Evolutionary conservation across 2,113 vertebrate genomes (phyloP), one percentile per base, ranked within the genome.

Genomic region (Centropristis striata): DNA sequence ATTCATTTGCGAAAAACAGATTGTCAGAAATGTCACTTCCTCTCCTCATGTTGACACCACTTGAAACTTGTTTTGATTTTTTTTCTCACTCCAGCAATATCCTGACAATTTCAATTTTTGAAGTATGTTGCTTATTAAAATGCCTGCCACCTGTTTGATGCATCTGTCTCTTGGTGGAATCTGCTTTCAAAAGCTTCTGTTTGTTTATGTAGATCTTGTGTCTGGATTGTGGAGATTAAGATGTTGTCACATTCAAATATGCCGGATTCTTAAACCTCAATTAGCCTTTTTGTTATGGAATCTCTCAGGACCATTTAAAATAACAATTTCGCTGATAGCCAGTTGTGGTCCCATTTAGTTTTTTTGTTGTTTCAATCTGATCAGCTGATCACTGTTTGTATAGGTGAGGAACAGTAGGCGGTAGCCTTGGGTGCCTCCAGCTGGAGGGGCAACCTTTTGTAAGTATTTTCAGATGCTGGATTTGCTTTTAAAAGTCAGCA

Each of bases 21-120:
- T 66, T 23, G 6, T 78, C 53, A 59, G 13, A 81, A 67, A 78
- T 79, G 75, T 78, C 46, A 50, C 44, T 75, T 81, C 61, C 21
- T 73, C 54, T 50, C 53, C 9, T 61, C 2, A 2, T 46, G 13
- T 42, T 42, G 65, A 84, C 74, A 25, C 28, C 68, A 25, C 53
- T 72, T 71, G 20, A 63, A 63, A 14, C 60, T 57, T 50, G 47
- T 55, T 78, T 55, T 11, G 16, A 39, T 49, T 71, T 27, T n/a
- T 47, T 21, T 57, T 16, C 39, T 60, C 16, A 41, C 18, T 54
- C 32, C 42, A 12, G 16, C 11, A 18, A 18, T 15, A 63, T 75
- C n/a, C 59, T 58, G 41, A 37, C 42, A 58, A 25, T 46, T 2
- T 21, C 2, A 7, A 2, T 8, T 16, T 44, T n/a, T 51, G 44